Conservation (phyloP, 1,140 invertebrate species). For the Pseudobourletiella spinata region DNA sequence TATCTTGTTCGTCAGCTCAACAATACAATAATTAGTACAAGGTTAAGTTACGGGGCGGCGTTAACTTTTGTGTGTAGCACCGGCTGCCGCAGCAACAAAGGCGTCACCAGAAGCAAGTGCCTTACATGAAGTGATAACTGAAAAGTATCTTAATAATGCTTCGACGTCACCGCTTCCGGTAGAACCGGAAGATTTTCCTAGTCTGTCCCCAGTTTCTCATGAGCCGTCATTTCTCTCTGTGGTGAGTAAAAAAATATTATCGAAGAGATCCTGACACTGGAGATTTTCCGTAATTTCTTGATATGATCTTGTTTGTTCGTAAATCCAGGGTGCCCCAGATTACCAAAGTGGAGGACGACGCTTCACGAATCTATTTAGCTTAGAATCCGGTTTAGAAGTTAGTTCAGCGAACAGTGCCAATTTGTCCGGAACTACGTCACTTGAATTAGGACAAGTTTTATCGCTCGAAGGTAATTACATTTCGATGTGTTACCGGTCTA, state of each 20-base stretch:
- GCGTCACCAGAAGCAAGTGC: too few relatives aligned
- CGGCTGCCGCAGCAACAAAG: too few relatives aligned
- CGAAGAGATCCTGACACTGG: too few relatives aligned
- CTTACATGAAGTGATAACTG: background rate
- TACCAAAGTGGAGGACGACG: constrained; percentile 9
- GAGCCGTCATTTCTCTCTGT: constrained; percentile 30
- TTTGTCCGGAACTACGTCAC: constrained; percentile 26
- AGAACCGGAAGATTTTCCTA: constrained; percentile 24
- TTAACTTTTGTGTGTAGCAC: too few relatives aligned
- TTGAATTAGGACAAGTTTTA: constrained; percentile 22
- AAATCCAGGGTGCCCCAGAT: constrained; percentile 2
- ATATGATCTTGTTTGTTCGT: too few relatives aligned
- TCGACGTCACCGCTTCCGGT: background rate
- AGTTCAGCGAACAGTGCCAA: constrained; percentile 19
- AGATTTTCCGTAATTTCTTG: too few relatives aligned
- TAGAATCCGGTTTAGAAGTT: constrained; percentile 23
- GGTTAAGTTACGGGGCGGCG: too few relatives aligned
- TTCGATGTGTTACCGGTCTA: too few relatives aligned
- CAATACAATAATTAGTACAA: too few relatives aligned
- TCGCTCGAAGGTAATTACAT: constrained; percentile 16
- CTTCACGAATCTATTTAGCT: constrained; percentile 25
- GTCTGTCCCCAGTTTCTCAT: constrained; percentile 29
- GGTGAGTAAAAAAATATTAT: too few relatives aligned
- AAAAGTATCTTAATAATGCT: background rate
- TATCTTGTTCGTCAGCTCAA: too few relatives aligned